A percentile compares a stretch with the other conserved stretches of the same genome.
These are phyloP conservation scores for Zygothrica quintamaculata DNA, from an alignment of 2,888 invertebrate species.

Conservation along the genomic window DNA sequence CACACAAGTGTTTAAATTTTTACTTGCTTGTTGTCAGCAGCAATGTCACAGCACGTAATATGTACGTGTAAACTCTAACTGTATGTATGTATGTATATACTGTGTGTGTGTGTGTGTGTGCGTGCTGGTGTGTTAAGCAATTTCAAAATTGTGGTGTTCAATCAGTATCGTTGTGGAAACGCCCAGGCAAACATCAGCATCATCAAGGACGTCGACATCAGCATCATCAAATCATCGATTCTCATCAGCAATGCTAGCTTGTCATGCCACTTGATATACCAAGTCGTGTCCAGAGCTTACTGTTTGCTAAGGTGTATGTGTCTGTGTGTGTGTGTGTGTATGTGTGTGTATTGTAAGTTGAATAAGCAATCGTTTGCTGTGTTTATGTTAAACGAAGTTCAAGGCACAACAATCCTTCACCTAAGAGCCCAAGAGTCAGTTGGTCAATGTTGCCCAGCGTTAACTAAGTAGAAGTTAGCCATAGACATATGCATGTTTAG, in stretches of 20 bases:
- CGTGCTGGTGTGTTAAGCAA: constrained; percentile 60
- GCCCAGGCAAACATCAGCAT: constrained; percentile 44
- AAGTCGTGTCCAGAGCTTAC: constrained; percentile 10
- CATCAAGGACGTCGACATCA: constrained; percentile 24
- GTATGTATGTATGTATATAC: constrained; percentile 7
- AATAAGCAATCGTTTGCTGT: constrained; percentile 30
- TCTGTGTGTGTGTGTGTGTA: constrained; percentile 8
- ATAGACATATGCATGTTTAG: neutral
- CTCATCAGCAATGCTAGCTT: constrained; percentile 37
- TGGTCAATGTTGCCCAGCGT: constrained; percentile 4
- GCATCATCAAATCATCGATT: constrained; percentile 23
- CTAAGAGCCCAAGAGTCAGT: constrained; percentile 8
- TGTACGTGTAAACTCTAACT: constrained; percentile 59
- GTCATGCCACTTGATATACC: constrained; percentile 10
- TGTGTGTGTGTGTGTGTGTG: constrained; percentile 11
- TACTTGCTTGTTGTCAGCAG: constrained; percentile 61
- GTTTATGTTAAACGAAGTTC: constrained; percentile 33
- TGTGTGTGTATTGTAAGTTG: constrained; percentile 10
- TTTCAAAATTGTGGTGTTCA: constrained; percentile 79
- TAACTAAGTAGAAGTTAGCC: constrained; percentile 1
- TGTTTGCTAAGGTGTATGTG: constrained; percentile 24
- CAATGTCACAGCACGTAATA: constrained; percentile 72
- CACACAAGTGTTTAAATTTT: constrained; percentile 69
- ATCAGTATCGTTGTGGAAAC: constrained; percentile 60
- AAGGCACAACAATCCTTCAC: neutral